Conservation (phyloP, 92 coral and sea anemone species). For the Heteractis magnifica region DNA sequence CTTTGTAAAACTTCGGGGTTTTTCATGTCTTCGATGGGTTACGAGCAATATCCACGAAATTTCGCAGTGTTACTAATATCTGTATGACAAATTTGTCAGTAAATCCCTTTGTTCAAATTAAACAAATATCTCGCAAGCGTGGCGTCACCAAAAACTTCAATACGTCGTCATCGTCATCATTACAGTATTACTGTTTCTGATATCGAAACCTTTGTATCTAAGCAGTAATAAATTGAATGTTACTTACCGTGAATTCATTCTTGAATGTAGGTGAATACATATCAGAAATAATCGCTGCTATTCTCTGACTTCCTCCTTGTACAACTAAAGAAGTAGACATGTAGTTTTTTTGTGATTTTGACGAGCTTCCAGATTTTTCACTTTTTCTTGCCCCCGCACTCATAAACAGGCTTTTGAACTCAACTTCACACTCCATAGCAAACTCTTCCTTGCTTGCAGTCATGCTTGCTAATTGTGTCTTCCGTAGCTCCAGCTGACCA, state of each 20-base stretch:
- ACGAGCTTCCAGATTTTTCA: slow-evolving; percentile 21
- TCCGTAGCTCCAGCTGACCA: slow-evolving; percentile 51
- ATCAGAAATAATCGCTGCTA: slow-evolving; percentile 52
- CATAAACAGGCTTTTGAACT: slow-evolving; percentile 46
- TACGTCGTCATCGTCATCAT: no score
- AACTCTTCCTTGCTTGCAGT: slow-evolving; percentile 38
- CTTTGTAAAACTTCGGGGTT: no score
- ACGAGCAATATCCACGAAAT: no score
- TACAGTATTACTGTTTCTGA: no score
- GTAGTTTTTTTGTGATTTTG: slow-evolving; percentile 22
- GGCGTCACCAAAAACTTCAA: no score
- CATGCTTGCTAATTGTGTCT: slow-evolving; percentile 34
- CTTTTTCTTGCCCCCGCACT: slow-evolving; percentile 59
- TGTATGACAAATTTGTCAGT: no score
- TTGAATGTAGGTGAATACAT: slow-evolving; percentile 55
- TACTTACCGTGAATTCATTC: slow-evolving; percentile 32
- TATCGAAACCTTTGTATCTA: no score
- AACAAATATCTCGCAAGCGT: no score
- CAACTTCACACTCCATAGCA: slow-evolving; percentile 49
- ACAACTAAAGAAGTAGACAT: slow-evolving; percentile 44
- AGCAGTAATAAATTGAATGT: background rate
- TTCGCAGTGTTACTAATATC: no score
- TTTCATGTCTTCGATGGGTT: no score
- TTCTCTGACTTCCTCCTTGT: slow-evolving; percentile 48
- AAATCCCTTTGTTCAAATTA: no score